These are phyloP conservation scores for Phalacrocorax carbo DNA, from an alignment of 2,113 vertebrate species.

Conservation along the genomic window DNA sequence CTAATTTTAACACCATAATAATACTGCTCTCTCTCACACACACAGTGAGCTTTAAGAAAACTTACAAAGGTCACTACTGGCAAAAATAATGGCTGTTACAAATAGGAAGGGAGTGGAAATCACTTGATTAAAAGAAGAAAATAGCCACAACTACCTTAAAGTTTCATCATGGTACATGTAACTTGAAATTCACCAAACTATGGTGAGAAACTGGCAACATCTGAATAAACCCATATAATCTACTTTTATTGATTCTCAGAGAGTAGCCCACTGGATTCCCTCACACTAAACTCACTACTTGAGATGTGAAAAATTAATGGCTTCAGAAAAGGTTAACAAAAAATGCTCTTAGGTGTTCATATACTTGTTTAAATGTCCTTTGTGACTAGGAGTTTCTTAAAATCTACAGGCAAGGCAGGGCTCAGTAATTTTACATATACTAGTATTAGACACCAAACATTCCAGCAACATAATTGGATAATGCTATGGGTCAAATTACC, in stretches of 20 bases:
- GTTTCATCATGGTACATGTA: not conserved
- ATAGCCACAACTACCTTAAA: not conserved
- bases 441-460: not conserved
- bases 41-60: not conserved
- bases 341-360: not conserved
- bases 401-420: not conserved
- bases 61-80: not conserved
- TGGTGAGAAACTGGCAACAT: not conserved
- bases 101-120: not conserved
- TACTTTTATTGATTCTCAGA: not conserved
- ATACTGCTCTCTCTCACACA: not conserved
- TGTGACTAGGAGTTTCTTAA: not conserved
- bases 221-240: not conserved
- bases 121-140: not conserved
- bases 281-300: not conserved
- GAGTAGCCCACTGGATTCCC: not conserved
- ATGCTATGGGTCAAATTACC: not conserved
- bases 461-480: not conserved
- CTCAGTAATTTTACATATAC: not conserved
- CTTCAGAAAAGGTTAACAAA: not conserved
- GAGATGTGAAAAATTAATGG: not conserved
- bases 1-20: not conserved
- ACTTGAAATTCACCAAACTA: not conserved
- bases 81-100: not conserved
- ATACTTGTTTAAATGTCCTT: not conserved